phyloP scores from a whole-genome alignment of 2,888 invertebrate genomes.

The Hoplodrina blanda region DNA sequence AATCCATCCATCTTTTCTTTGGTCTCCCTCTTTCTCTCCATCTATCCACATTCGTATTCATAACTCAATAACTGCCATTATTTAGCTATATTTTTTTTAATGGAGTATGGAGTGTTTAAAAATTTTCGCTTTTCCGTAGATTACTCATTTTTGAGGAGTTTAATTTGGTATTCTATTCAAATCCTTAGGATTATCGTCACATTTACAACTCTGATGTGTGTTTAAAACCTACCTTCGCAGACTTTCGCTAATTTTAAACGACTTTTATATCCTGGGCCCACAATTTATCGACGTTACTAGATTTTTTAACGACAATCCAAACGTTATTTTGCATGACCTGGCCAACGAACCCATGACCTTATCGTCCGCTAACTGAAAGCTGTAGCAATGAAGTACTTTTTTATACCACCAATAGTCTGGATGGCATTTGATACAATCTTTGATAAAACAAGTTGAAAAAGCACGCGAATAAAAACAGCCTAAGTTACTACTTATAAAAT shows the following conservation, averaged over 20 bases:
- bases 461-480: too few species aligned
- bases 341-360: constrained; percentile 11
- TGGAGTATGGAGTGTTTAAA: background rate
- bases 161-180: too few species aligned
- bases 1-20: too few species aligned
- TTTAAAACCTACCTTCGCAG: background rate
- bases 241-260: background rate
- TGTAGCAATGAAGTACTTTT: constrained; percentile 5
- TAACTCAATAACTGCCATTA: too few species aligned
- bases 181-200: background rate
- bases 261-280: background rate
- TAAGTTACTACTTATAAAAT: too few species aligned
- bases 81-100: too few species aligned
- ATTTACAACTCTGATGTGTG: too few species aligned
- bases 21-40: too few species aligned
- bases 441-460: too few species aligned
- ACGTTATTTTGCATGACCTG: constrained; percentile 6
- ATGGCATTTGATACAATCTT: background rate
- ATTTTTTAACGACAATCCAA: constrained; percentile 8
- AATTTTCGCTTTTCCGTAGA: background rate
- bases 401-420: constrained; percentile 12
- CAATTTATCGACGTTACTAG: constrained; percentile 2
- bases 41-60: too few species aligned
- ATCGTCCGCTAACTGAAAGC: constrained; percentile 19
- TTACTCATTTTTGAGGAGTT: too few species aligned